phyloP scores from a whole-genome alignment of 2,113 vertebrate species.

The Nycticryphes semicollaris region DNA sequence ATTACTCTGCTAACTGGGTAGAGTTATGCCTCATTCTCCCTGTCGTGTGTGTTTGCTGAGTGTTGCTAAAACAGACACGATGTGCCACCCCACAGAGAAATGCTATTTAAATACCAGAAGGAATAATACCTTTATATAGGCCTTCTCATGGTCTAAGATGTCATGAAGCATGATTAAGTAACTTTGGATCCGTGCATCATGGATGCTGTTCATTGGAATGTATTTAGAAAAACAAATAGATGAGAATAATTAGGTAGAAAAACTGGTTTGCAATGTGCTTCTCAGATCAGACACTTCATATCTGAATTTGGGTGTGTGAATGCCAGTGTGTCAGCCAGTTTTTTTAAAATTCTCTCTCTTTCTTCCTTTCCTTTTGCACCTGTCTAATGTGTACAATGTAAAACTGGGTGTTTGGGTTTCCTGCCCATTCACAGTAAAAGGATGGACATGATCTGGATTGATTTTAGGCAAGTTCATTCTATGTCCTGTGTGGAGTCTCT shows the following conservation, averaged over 20 bases:
- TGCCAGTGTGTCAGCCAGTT: not conserved
- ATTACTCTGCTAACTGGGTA: not conserved
- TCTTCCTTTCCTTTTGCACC: not conserved
- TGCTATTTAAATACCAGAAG: not conserved
- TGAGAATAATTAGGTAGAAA: constrained; percentile 24
- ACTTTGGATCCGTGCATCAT: not conserved
- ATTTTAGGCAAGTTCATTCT: not conserved
- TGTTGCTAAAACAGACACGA: not conserved
- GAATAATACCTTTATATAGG: not conserved
- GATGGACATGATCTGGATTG: not conserved
- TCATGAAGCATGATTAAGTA: not conserved
- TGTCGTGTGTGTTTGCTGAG: not conserved
- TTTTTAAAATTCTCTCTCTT: not conserved
- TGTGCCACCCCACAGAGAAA: not conserved
- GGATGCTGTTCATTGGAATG: not conserved
- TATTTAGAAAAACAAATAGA: not conserved
- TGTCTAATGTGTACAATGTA: not conserved
- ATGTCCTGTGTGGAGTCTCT: not conserved
- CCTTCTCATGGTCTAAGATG: not conserved
- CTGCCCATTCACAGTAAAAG: not conserved
- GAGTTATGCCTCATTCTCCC: not conserved
- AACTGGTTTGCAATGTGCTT: constrained; percentile 20
- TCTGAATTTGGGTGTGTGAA: not conserved
- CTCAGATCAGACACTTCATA: not conserved
- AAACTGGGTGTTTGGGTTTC: not conserved